Evolutionary conservation across 1,140 invertebrate species (phyloP).

Genomic region (Limonius californicus): DNA sequence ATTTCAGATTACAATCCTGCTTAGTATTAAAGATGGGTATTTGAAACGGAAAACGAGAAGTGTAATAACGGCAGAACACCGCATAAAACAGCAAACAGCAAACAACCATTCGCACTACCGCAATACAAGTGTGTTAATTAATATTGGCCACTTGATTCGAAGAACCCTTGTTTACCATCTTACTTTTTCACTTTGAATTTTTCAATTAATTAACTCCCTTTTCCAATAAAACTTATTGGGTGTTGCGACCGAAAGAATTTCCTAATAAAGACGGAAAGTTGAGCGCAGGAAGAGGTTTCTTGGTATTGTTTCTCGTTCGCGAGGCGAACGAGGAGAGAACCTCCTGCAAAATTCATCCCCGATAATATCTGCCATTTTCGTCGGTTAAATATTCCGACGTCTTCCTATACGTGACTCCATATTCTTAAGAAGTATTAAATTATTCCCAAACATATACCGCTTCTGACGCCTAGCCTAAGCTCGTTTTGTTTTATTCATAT

Average conservation of each 20-base stretch:
- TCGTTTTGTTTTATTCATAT: slow-evolving; percentile 41
- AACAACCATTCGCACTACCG: background rate
- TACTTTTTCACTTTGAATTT: slow-evolving; percentile 17
- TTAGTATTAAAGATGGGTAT: too few species aligned
- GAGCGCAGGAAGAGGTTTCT: background rate
- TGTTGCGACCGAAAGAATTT: background rate
- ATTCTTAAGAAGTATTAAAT: slow-evolving; percentile 39
- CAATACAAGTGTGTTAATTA: slow-evolving; percentile 15
- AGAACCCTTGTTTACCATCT: slow-evolving; percentile 7
- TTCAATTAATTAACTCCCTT: slow-evolving; percentile 16
- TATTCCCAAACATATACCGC: slow-evolving; percentile 34
- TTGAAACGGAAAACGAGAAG: too few species aligned
- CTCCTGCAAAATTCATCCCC: slow-evolving; percentile 11
- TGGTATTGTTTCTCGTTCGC: slow-evolving; percentile 5
- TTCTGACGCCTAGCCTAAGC: slow-evolving; percentile 31
- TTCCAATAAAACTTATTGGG: slow-evolving; percentile 8
- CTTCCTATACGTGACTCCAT: slow-evolving; percentile 39
- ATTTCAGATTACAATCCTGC: too few species aligned
- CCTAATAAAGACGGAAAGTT: slow-evolving; percentile 12
- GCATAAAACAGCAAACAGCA: too few species aligned
- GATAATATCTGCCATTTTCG: slow-evolving; percentile 21
- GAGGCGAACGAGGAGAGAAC: background rate
- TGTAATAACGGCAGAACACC: too few species aligned
- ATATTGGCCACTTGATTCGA: slow-evolving; percentile 9
- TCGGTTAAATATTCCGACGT: slow-evolving; percentile 35